Base-by-base conservation (phyloP, 2,888 invertebrate species). In the Synanthedon myopaeformis region DNA sequence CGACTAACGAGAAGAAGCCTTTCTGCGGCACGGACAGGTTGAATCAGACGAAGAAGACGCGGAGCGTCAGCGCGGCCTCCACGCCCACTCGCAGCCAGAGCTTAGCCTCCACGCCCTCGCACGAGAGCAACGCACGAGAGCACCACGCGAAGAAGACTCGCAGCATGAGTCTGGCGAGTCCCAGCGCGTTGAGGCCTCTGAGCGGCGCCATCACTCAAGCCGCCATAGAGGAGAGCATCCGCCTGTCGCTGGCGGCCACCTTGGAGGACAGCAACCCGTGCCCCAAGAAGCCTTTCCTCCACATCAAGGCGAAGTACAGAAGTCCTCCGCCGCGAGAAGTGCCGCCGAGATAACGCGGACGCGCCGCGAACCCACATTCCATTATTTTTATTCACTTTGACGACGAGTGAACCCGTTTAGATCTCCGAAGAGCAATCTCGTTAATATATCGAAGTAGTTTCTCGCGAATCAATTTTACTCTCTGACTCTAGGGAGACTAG, bases 251-350 rank as follows among this genome's bases (percentile, higher is more conserved):
- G 8, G 83, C 82, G 28, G 87, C 85, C 49, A 71, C 60, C 59
- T 77, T 85, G n/a, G 82, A 81, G 61, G 70, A 77, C 57, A 72
- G 65, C 55, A 69, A 70, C 50, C 61, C 81, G 14, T 17, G 23
- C 17, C 35, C 51, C 57, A 88, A 89, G 66, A 86, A 88, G 63
- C 86, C 89, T 61, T 92, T 91, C 77, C 83, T 92, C 64, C 92
- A 92, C 83, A 92, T 92, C 70, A 90, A 92, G 70, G 91, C 92
- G 75, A 93, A 93, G 77, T 93, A 92, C 75, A 88, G 92, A 66
- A 92, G 92, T 79, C 90, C 91, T 54, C 90, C 92, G 58, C 90
- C 91, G 63, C 78, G 90, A 52, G 89, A 89, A 70, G 85, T 88
- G 42, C 91, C 92, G 52, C 89, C 91, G 55, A 87, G 88, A 88